Evolutionary conservation across 2,797 vertebrate species (phyloP), one percentile per base, ranked within the genome.

Genomic region (Danionella dracula): DNA sequence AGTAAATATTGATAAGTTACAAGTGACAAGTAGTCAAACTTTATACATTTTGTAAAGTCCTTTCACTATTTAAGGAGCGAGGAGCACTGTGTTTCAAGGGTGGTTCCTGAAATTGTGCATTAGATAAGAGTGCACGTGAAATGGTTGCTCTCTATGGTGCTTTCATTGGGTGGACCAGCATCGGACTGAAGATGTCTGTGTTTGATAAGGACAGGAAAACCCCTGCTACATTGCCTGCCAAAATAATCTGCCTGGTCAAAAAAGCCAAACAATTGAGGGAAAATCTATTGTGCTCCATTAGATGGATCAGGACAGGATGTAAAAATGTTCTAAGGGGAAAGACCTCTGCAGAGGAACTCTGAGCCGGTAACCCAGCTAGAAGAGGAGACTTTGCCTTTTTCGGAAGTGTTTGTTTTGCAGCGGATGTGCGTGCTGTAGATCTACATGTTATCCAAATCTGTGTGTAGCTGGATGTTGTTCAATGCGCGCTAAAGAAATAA

Each of bases 181-280:
- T 75, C 68, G 75, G 82, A 73, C 65, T 70, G 77, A 82, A 88
- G 76, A 82, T 87, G 88, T 89, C 86, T 88, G 79, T 64, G 32
- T 42, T 51, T 72, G 88, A 91, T 90, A 88, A 88, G 81, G 51
- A 59, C 32, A 73, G 79, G 84, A 87, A 87, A 85, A 84, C 77
- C 59, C 46, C 45, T 37, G 21, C 77, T 79, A 78, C 79, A 78
- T 85, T 78, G 68, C 68, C 71, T 83, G 84, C 81, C 83, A 88
- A 82, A 86, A 81, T 76, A 79, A 70, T 60, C 55, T 65, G n/a
- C 49, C 73, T 55, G 75, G 77, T 78, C 77, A 62, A 72, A 79
- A 78, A 75, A 77, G 38, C 38, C 13, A 50, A 84, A 90, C 88
- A 90, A 90, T 91, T 68, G 50, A 56, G 85, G 90, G 88, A 88